phyloP scores from a whole-genome alignment of 2,888 invertebrate species.

The Spisula subtruncata region DNA sequence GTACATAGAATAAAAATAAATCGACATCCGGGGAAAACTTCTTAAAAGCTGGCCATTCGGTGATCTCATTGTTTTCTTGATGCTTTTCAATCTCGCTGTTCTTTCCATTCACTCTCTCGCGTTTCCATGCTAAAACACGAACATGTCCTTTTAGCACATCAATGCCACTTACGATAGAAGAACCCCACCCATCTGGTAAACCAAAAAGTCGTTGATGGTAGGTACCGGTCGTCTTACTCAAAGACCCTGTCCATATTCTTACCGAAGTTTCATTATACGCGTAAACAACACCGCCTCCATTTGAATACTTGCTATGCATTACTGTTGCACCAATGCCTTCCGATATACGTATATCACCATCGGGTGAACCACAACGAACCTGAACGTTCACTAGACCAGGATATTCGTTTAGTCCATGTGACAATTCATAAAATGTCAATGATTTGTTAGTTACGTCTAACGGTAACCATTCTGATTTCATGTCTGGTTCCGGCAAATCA shows the following conservation, averaged over 20 bases:
- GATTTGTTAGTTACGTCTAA: constrained; percentile 38
- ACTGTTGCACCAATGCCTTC: constrained; percentile 47
- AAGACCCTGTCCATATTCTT: constrained; percentile 53
- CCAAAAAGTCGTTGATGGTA: constrained; percentile 33
- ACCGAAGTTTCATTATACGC: constrained; percentile 43
- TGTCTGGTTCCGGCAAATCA: constrained; percentile 45
- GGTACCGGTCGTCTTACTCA: not conserved
- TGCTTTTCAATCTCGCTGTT: not conserved
- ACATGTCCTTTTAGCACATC: constrained; percentile 11
- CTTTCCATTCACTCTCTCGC: not conserved
- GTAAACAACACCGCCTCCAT: constrained; percentile 50
- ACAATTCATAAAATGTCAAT: constrained; percentile 35
- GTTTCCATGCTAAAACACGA: constrained; percentile 36
- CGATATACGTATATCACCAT: constrained; percentile 24
- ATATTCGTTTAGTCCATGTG: constrained; percentile 41
- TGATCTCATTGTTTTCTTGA: not conserved
- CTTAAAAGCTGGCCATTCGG: constrained; percentile 25
- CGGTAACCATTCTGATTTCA: constrained; percentile 44
- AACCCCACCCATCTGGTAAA: constrained; percentile 41
- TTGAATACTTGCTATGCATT: not conserved
- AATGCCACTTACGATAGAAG: not conserved
- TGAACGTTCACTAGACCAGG: constrained; percentile 52
- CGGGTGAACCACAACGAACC: not conserved
- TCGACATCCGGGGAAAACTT: constrained; percentile 23
- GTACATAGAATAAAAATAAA: constrained; percentile 38